These are phyloP conservation scores for Sinella curviseta DNA, from an alignment of 1,140 invertebrate species.

Conservation along the genomic window DNA sequence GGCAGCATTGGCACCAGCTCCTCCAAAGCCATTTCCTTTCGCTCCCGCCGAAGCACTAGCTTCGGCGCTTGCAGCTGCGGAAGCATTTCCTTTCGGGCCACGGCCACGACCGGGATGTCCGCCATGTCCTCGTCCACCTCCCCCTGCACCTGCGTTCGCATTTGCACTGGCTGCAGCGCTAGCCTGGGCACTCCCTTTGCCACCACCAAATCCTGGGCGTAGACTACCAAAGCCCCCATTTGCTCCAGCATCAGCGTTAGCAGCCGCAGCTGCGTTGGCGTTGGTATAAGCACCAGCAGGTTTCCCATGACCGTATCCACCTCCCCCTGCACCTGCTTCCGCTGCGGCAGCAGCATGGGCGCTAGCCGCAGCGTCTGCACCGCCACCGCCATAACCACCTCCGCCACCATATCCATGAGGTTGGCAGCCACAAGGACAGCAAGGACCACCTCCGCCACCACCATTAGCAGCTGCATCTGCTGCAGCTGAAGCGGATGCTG, in stretches of 20 bases:
- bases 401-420: neutral
- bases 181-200: neutral
- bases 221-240: neutral
- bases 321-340: neutral
- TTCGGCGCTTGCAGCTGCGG: neutral
- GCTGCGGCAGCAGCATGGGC: neutral
- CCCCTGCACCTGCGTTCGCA: neutral
- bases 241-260: neutral
- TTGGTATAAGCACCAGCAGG: neutral
- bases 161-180: neutral
- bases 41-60: neutral
- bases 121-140: neutral
- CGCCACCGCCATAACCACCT: neutral
- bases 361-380: neutral
- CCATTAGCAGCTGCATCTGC: neutral
- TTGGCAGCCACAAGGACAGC: neutral
- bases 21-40: too few species aligned
- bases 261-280: too few species aligned
- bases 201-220: neutral
- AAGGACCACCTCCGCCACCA: neutral
- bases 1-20: neutral
- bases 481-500: neutral
- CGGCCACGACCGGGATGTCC: neutral
- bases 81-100: neutral
- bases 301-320: neutral